These are phyloP conservation scores for Drosophila elegans DNA, from an alignment of 1,140 invertebrate species.

Conservation along the genomic window DNA sequence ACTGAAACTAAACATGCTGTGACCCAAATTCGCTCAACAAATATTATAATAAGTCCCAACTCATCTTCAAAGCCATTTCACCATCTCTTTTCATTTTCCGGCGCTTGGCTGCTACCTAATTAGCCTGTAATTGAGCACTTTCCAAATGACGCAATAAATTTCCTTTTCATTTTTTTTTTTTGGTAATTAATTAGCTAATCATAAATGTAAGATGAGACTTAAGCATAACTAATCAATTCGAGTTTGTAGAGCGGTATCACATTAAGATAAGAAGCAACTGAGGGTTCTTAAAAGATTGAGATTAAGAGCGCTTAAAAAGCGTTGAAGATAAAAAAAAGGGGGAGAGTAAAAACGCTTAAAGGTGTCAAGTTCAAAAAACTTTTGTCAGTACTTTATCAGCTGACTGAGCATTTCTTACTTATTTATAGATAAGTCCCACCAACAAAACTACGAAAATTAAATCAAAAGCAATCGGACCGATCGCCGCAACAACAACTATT, in stretches of 20 bases:
- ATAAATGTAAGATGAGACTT: slow-evolving; percentile 44
- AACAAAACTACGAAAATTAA: slow-evolving; percentile 25
- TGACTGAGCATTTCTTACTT: slow-evolving; percentile 26
- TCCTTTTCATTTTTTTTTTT: slow-evolving; percentile 11
- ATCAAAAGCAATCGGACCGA: slow-evolving; percentile 13
- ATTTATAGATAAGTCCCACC: slow-evolving; percentile 36
- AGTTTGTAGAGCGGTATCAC: slow-evolving; percentile 4
- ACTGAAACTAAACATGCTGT: slow-evolving; percentile 57
- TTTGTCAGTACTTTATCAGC: slow-evolving; percentile 28
- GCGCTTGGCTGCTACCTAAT: slow-evolving; percentile 57
- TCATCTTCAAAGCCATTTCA: slow-evolving; percentile 13
- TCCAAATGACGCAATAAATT: slow-evolving; percentile 53
- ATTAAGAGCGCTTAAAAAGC: neutral
- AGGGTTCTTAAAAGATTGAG: slow-evolving; percentile 3
- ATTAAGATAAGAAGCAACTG: neutral
- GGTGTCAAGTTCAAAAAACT: slow-evolving; percentile 51
- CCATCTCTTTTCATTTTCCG: slow-evolving; percentile 28
- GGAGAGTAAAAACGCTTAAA: slow-evolving; percentile 6
- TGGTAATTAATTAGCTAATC: slow-evolving; percentile 63
- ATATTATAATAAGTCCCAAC: slow-evolving; percentile 59
- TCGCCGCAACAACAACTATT: slow-evolving; percentile 5
- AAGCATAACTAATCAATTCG: slow-evolving; percentile 20
- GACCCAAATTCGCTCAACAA: slow-evolving; percentile 73
- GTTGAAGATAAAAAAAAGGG: neutral
- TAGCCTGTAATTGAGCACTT: slow-evolving; percentile 71